Evolutionary conservation across 2,113 vertebrate genomes (phyloP), one percentile per base, ranked within the genome.

Genomic region (Fregetta grallaria): DNA sequence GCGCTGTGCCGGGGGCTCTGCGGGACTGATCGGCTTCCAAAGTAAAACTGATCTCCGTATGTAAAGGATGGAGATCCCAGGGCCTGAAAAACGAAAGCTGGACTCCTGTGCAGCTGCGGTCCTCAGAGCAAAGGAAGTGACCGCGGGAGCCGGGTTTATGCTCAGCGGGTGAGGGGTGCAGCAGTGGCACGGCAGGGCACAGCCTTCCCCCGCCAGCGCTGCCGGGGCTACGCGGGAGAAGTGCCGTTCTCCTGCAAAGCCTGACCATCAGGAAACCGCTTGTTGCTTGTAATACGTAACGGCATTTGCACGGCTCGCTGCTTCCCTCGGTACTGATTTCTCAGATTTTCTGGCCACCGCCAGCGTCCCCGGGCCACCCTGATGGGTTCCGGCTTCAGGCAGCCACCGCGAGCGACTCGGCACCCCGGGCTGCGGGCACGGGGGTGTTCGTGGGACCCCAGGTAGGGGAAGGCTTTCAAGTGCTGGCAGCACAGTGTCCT

Each of bases 341-440:
- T 47, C 72, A 27, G 53, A 11, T 47, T 47, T 70, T 62, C 79
- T 1, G 0, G 29, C 30, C 49, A 21, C 25, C 1, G 1, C 18
- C 6, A 1, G 8, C 2, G 0, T 32, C 32, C 32, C 50, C 0
- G 1, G 42, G 32, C 18, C 55, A 49, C 38, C 8, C 38, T 13
- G n/a, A 9, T n/a, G 7, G 9, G 26, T 22, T 44, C 8, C 0
- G 1, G 34, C n/a, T 36, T 44, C 49, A 36, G 65, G 49, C n/a
- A n/a, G 47, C 18, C 1, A 1, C 55, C 22, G 40, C 0, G 7
- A 22, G 49, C 3, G 3, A 5, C 38, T 21, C 4, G 0, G 34
- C n/a, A 42, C 20, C 67, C 27, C 0, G 0, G 36, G 61, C 18
- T 71, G n/a, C 32, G 20, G 42, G 16, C 13, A 40, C 7, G 3